Percentiles rank a stretch among this genome's conserved stretches.
phyloP scores from a whole-genome alignment of 1,140 invertebrate species.

The Zophobas morio region DNA sequence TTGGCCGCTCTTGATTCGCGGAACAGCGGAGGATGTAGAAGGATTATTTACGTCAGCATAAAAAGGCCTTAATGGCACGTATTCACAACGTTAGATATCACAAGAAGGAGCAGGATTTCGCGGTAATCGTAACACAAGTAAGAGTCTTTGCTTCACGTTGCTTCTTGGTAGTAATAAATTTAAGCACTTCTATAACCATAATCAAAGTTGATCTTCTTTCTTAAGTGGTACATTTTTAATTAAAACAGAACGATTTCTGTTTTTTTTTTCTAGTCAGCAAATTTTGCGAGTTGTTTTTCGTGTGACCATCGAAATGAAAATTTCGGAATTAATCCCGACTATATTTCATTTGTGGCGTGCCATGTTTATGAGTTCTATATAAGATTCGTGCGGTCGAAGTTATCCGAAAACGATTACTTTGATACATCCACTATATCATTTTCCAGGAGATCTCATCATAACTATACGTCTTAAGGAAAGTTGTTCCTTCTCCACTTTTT shows the following conservation, averaged over 20 bases:
- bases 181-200: too few species aligned
- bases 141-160: too few species aligned
- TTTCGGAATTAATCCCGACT: constrained; percentile 28
- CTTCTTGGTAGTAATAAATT: too few species aligned
- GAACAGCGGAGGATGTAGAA: not conserved
- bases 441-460: constrained; percentile 28
- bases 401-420: constrained; percentile 46
- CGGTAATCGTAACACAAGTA: too few species aligned
- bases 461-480: constrained; percentile 20
- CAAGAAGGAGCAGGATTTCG: too few species aligned
- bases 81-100: too few species aligned
- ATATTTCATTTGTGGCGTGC: constrained; percentile 44
- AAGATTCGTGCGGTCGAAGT: constrained; percentile 43
- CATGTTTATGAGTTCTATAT: constrained; percentile 44
- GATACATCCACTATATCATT: constrained; percentile 46
- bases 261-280: not conserved
- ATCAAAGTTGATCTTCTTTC: too few species aligned
- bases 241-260: not conserved
- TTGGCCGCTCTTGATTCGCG: not conserved
- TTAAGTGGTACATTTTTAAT: too few species aligned
- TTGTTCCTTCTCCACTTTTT: not conserved
- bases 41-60: not conserved
- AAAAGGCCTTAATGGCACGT: too few species aligned
- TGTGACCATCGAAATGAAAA: not conserved
- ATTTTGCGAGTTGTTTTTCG: too few species aligned